A percentile compares a stretch with the other conserved stretches of the same genome.
These are phyloP conservation scores for Oophaga pumilio DNA, from an alignment of 2,113 vertebrate species.

Conservation along the genomic window DNA sequence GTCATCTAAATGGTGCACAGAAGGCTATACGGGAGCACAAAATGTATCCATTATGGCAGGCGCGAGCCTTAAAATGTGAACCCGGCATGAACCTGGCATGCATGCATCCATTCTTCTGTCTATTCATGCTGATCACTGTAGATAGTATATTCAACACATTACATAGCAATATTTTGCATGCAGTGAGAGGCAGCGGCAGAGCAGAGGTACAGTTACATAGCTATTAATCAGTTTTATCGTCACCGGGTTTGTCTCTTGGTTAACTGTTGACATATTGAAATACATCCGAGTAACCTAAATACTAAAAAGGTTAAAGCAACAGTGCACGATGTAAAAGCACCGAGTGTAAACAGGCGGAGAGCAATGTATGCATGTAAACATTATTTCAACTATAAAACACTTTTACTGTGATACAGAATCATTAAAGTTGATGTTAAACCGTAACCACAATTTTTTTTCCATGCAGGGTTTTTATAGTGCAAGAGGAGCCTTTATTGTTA, in stretches of 20 bases:
- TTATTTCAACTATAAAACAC: conserved; percentile 56
- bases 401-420: conserved; percentile 56
- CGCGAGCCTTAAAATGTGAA: neutral
- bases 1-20: neutral
- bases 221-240: conserved; percentile 42
- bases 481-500: conserved; percentile 56
- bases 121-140: conserved; percentile 12
- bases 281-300: conserved; percentile 42
- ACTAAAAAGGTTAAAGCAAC: conserved; percentile 44
- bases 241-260: conserved; percentile 20
- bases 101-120: neutral
- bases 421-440: conserved; percentile 57
- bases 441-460: conserved; percentile 56
- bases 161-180: conserved; percentile 17
- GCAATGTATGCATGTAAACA: conserved; percentile 45
- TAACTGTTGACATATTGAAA: conserved; percentile 41
- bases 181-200: conserved; percentile 24
- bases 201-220: conserved; percentile 33
- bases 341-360: conserved; percentile 29
- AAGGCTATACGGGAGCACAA: neutral
- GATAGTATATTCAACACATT: conserved; percentile 16
- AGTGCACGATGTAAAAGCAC: conserved; percentile 29
- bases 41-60: neutral
- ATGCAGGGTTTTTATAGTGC: conserved; percentile 52
- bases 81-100: neutral